phyloP scores from a whole-genome alignment of 2,888 invertebrate genomes.

The Agrenia bidenticulata region DNA sequence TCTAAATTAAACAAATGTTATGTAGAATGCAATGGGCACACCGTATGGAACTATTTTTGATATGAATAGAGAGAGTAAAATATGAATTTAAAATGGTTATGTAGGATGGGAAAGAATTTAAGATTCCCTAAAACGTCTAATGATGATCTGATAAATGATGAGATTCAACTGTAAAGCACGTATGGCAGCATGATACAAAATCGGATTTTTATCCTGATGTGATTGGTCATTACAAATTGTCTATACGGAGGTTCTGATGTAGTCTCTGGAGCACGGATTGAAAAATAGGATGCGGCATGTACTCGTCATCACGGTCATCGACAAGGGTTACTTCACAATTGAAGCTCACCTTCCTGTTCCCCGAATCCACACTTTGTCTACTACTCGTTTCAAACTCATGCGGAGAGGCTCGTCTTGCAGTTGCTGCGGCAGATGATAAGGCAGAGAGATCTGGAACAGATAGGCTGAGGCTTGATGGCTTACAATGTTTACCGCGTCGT shows the following conservation, averaged over 20 bases:
- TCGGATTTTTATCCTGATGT: too few relatives aligned
- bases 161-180: too few relatives aligned
- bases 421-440: conserved; percentile 7
- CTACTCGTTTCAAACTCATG: conserved; percentile 26
- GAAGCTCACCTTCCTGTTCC: conserved; percentile 48
- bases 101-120: too few relatives aligned
- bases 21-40: too few relatives aligned
- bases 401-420: conserved; percentile 21
- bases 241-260: conserved; percentile 17
- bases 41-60: too few relatives aligned
- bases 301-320: conserved; percentile 49
- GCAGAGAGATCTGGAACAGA: conserved; percentile 44
- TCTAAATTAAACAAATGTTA: too few relatives aligned
- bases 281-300: conserved; percentile 52
- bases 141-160: too few relatives aligned
- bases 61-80: too few relatives aligned
- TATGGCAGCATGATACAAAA: too few relatives aligned
- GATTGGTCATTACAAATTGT: neutral
- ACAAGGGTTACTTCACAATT: conserved; percentile 51
- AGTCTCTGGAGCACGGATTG: conserved; percentile 45
- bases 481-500: conserved; percentile 25
- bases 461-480: conserved; percentile 30
- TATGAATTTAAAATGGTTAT: too few relatives aligned
- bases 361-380: conserved; percentile 24
- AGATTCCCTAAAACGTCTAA: too few relatives aligned